Evolutionary conservation across 35 echinoderm and acorn worm genomes (phyloP).

Genomic region (Chiridota heheva): DNA sequence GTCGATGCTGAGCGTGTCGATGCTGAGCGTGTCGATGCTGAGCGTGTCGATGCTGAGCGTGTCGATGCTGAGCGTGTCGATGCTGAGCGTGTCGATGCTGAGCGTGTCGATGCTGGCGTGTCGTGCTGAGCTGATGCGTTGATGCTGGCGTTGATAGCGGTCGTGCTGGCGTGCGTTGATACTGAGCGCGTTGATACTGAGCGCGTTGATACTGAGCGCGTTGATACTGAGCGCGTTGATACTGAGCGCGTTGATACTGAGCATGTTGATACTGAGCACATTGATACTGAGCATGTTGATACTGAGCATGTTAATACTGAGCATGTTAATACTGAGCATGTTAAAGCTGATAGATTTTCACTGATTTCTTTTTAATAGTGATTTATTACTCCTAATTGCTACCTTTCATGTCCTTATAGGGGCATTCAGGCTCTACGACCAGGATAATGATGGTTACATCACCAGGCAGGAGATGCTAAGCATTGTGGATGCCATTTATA

Average conservation of each 20-base stretch:
- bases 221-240: background rate
- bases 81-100: too few species aligned
- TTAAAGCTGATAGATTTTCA: too few species aligned
- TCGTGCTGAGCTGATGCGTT: too few species aligned
- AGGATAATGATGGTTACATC: slow-evolving; percentile 93
- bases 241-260: background rate
- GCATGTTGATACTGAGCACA: background rate
- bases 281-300: background rate
- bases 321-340: background rate
- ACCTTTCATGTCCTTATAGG: slow-evolving; percentile 40
- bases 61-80: too few species aligned
- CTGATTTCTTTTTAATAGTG: too few species aligned
- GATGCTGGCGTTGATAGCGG: background rate
- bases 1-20: too few species aligned
- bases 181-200: background rate
- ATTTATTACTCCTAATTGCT: background rate
- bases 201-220: background rate
- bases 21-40: too few species aligned
- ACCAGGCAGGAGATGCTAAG: slow-evolving; percentile 90
- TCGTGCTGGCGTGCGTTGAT: background rate
- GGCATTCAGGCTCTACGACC: slow-evolving; percentile 95
- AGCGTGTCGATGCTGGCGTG: background rate
- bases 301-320: background rate
- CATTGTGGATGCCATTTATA: slow-evolving; percentile 96
- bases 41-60: too few species aligned